Evolutionary conservation across 1,140 invertebrate species (phyloP), one percentile per base, ranked within the genome.

Genomic region (Cepaea nemoralis): DNA sequence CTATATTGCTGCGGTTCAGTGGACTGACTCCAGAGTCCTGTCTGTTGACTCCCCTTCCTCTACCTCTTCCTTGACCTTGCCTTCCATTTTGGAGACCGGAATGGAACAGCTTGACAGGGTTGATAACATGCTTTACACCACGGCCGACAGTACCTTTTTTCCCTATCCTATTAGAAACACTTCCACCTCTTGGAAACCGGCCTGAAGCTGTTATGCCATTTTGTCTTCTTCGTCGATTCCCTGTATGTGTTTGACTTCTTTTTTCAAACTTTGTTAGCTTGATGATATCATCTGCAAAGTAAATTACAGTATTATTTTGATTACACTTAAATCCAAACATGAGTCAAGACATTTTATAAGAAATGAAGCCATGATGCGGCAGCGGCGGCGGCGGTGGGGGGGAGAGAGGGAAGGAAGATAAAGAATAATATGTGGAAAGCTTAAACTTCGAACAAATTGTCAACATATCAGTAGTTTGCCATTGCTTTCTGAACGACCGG

Each of bases 221-320:
- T 5, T n/a, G 42, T 71, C 33, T 19, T 6, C 42, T 27, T 27
- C 42, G 19, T 42, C 37, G 10, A 31, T 35, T 27, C 16, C 14
- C n/a, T 24, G 2, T 48, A 14, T 33, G 31, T 50, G 19, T 45
- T 50, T 75, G 14, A 2, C 10, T 39, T 19, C 37, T 0, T 33
- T 75, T 75, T 50, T 75, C 16, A 37, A 14, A 35, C 48, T 35
- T 75, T 24, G 37, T 12, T 35, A 75, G 3, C 27, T 75, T 75
- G 73, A 75, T 75, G 31, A 75, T 75, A 22, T 75, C 73, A 75
- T 75, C 73, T 75, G 48, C 27, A n/a, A 31, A 31, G 33, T 16
- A 69, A 69, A 33, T 16, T 55, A 55, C 50, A 16, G 50, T 55
- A 16, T n/a, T 16, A 16, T 55, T 55, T 55, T 16, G 50, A n/a